These are phyloP conservation scores for Helicolenus hilgendorfi DNA, from an alignment of 2,797 vertebrate genomes.

Conservation along the genomic window DNA sequence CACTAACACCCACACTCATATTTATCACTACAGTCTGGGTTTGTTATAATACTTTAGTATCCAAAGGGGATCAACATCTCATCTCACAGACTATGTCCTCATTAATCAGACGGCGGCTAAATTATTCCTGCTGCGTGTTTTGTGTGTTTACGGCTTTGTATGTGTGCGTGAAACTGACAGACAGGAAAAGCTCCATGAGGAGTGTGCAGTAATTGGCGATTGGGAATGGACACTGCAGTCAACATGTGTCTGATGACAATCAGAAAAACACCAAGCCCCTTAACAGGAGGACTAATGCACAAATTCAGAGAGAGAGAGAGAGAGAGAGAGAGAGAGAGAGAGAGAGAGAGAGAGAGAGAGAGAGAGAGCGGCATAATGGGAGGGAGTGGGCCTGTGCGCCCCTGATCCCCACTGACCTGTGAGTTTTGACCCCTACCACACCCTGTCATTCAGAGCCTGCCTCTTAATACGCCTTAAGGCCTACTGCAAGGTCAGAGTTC, in stretches of 20 bases:
- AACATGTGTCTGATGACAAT: slow-evolving; percentile 7
- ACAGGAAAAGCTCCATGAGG: slow-evolving; percentile 16
- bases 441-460: slow-evolving; percentile 65
- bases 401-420: slow-evolving; percentile 60
- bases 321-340: neutral
- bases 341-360: neutral
- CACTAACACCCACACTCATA: slow-evolving; percentile 1
- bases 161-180: slow-evolving; percentile 3
- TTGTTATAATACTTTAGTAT: slow-evolving; percentile 28
- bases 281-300: neutral
- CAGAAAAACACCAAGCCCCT: neutral
- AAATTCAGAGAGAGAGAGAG: neutral
- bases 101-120: slow-evolving; percentile 48
- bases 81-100: slow-evolving; percentile 22
- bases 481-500: slow-evolving; percentile 64
- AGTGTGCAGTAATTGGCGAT: slow-evolving; percentile 15
- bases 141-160: neutral
- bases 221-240: neutral
- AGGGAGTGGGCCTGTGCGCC: slow-evolving; percentile 15
- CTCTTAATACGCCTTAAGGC: slow-evolving; percentile 62
- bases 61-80: slow-evolving; percentile 48
- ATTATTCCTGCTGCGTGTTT: slow-evolving; percentile 12
- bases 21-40: slow-evolving; percentile 14
- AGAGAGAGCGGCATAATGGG: slow-evolving; percentile 19
- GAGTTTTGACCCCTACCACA: slow-evolving; percentile 65